Base-by-base conservation (phyloP, 2,888 invertebrate genomes). In the Limnephilus auricula region DNA sequence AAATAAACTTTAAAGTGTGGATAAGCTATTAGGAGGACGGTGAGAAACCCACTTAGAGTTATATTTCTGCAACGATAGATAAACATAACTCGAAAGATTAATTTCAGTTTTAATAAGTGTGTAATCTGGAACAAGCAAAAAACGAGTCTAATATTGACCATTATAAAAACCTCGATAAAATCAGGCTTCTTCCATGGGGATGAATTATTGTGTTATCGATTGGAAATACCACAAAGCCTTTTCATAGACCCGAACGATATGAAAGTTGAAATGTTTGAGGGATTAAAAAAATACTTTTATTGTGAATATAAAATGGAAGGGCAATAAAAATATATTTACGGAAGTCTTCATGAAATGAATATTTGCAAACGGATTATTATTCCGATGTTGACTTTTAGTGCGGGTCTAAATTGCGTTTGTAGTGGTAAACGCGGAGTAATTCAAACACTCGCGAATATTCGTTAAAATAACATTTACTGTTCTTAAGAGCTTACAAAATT, bases 301-400 rank as follows among this genome's bases (percentile, higher is more conserved):
- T 78, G 87, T 88, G 50, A 78, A 78, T 79, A 88, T 78, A 88
- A 88, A 88, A 88, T 88, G 37, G 87, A 30, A 78, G 78, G 87
- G 79, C 79, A 88, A 88, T 88, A 88, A 88, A 88, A 88, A 88
- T n/a, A 88, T 88, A 88, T 88, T 34, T 88, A 37, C 34, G 34
- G 10, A n/a, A 34, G 87, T 65, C 78, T 88, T 88, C 34, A 32
- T 40, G 78, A 32, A 78, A 88, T 78, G 34, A 65, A 65, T 85
- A 85, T 85, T 85, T 40, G 13, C 82, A 34, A 31, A 82, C 34
- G 82, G 82, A 82, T 34, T 82, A 82, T 37, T 84, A 37, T 84
- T 30, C 37, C 40, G 5, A 40, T 84, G 84, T 84, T 82, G 34
- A 82, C 82, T 82, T 34, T 82, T 82, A 82, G 82, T 34, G 13